Percentiles rank a stretch among this genome's conserved stretches.
Conservation (phyloP, 2,888 invertebrate genomes). For the Tridacna gigas region DNA sequence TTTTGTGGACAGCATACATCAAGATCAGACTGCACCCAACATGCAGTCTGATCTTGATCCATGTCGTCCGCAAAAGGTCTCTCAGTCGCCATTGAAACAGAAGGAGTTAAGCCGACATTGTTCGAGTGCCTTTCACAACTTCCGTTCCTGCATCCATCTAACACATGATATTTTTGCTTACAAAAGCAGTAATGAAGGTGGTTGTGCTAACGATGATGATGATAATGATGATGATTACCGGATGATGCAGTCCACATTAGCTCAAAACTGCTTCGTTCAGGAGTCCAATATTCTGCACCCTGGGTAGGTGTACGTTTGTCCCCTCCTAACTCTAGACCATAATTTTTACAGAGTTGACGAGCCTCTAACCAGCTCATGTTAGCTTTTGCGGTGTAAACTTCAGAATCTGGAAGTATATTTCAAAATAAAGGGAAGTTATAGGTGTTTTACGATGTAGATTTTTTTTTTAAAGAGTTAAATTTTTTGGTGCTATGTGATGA, state of each 20-base stretch:
- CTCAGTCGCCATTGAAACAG: background rate
- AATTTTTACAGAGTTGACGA: background rate
- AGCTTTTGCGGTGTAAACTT: background rate
- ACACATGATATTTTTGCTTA: background rate
- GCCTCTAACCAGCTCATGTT: constrained; percentile 11
- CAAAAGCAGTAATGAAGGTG: background rate
- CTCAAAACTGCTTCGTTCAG: background rate
- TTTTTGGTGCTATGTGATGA: too few relatives aligned
- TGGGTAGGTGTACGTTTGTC: background rate
- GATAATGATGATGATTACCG: background rate
- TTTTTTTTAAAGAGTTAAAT: too few relatives aligned
- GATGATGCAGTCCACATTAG: background rate
- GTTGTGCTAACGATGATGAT: background rate
- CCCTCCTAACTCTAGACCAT: background rate
- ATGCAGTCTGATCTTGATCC: too few relatives aligned
- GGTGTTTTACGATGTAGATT: too few relatives aligned
- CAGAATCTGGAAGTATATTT: background rate
- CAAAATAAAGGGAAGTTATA: too few relatives aligned
- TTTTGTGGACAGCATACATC: background rate
- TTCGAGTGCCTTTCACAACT: too few relatives aligned
- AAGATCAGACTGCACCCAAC: too few relatives aligned
- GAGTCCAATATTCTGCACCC: background rate
- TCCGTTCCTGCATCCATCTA: too few relatives aligned
- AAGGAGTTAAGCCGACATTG: too few relatives aligned
- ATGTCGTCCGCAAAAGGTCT: background rate